These are phyloP conservation scores for Toxotes jaculatrix DNA, from an alignment of 2,113 vertebrate species.

Conservation along the genomic window DNA sequence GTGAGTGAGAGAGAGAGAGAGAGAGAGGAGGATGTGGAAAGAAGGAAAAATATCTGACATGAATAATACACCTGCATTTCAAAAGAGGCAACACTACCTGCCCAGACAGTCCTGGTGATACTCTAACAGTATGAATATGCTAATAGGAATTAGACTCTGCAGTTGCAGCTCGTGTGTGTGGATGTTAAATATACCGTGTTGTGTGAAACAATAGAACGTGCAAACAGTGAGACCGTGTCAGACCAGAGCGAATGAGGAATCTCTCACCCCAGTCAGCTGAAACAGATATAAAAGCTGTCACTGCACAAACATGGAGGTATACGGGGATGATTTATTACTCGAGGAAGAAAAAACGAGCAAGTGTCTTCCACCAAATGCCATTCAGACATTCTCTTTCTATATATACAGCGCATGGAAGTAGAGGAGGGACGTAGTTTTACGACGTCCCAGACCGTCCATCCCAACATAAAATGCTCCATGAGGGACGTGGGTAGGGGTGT, in stretches of 20 bases:
- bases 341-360: background rate
- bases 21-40: constrained; percentile 15
- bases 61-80: constrained; percentile 59
- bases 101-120: constrained; percentile 33
- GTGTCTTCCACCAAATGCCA: background rate
- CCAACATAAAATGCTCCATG: background rate
- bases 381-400: background rate
- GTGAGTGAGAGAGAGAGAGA: constrained; percentile 35
- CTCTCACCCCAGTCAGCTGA: constrained; percentile 14
- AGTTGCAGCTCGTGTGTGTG: background rate
- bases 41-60: constrained; percentile 51
- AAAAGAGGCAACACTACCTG: constrained; percentile 31
- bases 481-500: background rate
- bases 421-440: background rate
- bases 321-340: constrained; percentile 36
- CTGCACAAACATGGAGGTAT: constrained; percentile 13
- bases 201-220: constrained; percentile 41
- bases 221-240: constrained; percentile 30
- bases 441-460: background rate
- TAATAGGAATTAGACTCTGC: constrained; percentile 51
- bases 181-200: constrained; percentile 55
- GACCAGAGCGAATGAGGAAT: constrained; percentile 10
- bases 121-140: constrained; percentile 67
- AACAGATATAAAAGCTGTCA: constrained; percentile 49
- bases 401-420: background rate